Percentiles rank a stretch among this genome's conserved stretches.
These are phyloP conservation scores for Psammodynastes pulverulentus DNA, from an alignment of 2,113 vertebrate species.

Conservation along the genomic window DNA sequence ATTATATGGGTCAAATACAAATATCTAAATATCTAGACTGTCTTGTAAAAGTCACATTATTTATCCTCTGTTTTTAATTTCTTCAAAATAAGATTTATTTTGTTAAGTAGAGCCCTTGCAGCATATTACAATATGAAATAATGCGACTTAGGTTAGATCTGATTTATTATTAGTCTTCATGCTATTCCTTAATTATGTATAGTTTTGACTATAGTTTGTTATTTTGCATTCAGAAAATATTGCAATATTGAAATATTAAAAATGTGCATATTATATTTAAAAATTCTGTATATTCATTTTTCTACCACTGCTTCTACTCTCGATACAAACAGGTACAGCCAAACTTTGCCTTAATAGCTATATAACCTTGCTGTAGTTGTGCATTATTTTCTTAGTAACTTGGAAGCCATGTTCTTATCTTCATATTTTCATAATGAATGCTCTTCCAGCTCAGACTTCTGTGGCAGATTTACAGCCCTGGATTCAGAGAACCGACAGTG, in stretches of 20 bases:
- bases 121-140: background rate
- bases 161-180: background rate
- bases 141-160: background rate
- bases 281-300: conserved; percentile 32
- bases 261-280: conserved; percentile 62
- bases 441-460: conserved; percentile 63
- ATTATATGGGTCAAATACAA: background rate
- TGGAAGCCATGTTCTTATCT: conserved; percentile 69
- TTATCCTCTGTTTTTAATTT: conserved; percentile 28
- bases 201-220: background rate
- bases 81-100: conserved; percentile 35
- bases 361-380: conserved; percentile 60
- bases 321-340: background rate
- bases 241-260: conserved; percentile 56
- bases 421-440: conserved; percentile 77
- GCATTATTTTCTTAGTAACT: conserved; percentile 67
- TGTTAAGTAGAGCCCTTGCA: conserved; percentile 24
- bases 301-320: conserved; percentile 13
- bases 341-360: conserved; percentile 20
- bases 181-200: background rate
- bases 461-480: conserved; percentile 74
- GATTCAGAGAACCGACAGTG: conserved; percentile 73
- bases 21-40: conserved; percentile 13
- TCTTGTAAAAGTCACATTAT: conserved; percentile 1
- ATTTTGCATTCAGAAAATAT: conserved; percentile 2